Conservation (phyloP, 2,888 invertebrate genomes). For the Pammene aurita region DNA sequence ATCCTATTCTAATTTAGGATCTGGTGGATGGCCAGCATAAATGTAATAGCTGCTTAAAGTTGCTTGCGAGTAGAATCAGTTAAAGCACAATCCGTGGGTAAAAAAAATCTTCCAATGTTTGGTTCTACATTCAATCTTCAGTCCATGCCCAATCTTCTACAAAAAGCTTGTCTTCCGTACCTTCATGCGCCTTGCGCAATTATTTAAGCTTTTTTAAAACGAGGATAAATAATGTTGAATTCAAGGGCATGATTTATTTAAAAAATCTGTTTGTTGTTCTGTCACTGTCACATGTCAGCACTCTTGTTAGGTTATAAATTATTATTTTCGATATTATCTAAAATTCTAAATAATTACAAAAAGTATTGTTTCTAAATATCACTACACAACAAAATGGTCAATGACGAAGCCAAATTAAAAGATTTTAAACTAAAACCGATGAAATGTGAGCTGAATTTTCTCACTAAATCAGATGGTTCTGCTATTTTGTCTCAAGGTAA, state of each 20-base stretch:
- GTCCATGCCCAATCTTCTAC: no score
- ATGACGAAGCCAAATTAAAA: slow-evolving; percentile 53
- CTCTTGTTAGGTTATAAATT: slow-evolving; percentile 35
- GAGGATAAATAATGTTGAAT: not conserved
- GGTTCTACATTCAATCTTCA: no score
- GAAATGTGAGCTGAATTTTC: slow-evolving; percentile 87
- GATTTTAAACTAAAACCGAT: slow-evolving; percentile 76
- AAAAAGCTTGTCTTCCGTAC: no score
- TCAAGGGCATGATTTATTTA: not conserved
- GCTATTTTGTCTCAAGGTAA: slow-evolving; percentile 90
- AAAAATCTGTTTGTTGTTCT: slow-evolving; percentile 8
- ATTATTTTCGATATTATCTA: slow-evolving; percentile 7
- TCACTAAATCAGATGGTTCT: slow-evolving; percentile 91
- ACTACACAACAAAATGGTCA: slow-evolving; percentile 53
- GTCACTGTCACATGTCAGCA: slow-evolving; percentile 22
- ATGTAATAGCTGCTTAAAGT: no score
- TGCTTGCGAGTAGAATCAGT: no score
- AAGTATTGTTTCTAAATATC: slow-evolving; percentile 2
- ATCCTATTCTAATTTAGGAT: no score
- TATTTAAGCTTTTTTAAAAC: no score
- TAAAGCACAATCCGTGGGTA: no score
- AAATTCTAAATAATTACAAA: not conserved
- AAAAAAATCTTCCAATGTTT: no score
- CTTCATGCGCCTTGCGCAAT: no score
- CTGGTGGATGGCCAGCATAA: no score